These are phyloP conservation scores for Blera fallax DNA, from an alignment of 2,888 invertebrate species.

Conservation along the genomic window DNA sequence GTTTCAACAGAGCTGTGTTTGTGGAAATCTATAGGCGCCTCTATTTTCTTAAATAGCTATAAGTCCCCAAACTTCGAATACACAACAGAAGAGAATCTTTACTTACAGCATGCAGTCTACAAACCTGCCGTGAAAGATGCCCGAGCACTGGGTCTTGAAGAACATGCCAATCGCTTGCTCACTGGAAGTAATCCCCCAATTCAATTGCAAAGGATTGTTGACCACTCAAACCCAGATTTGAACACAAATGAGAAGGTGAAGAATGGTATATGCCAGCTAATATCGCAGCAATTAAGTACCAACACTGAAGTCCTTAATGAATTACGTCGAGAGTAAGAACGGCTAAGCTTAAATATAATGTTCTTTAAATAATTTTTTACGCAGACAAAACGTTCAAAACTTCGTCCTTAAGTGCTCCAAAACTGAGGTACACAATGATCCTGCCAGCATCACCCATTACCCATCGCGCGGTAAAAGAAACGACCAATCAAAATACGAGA, in stretches of 20 bases:
- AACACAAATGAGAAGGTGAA: constrained; percentile 85
- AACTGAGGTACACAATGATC: constrained; percentile 81
- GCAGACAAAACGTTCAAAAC: constrained; percentile 84
- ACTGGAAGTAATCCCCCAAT: constrained; percentile 81
- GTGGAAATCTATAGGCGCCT: no score
- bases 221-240: constrained; percentile 82
- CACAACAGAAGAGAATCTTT: not conserved
- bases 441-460: not conserved
- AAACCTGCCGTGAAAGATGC: constrained; percentile 89
- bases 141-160: constrained; percentile 88
- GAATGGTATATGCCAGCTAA: constrained; percentile 88
- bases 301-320: constrained; percentile 87
- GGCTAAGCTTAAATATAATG: not conserved
- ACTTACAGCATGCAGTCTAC: constrained; percentile 88
- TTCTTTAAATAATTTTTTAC: not conserved
- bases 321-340: constrained; percentile 86
- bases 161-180: constrained; percentile 85
- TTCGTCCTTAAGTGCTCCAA: constrained; percentile 84
- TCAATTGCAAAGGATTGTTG: constrained; percentile 76
- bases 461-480: constrained; percentile 73
- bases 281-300: constrained; percentile 91
- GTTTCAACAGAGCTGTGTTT: no score
- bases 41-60: no score
- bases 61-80: not conserved
- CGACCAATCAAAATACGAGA: constrained; percentile 86